Evolutionary conservation across 2,888 invertebrate species (phyloP).

Genomic region (Agrotis clavis): DNA sequence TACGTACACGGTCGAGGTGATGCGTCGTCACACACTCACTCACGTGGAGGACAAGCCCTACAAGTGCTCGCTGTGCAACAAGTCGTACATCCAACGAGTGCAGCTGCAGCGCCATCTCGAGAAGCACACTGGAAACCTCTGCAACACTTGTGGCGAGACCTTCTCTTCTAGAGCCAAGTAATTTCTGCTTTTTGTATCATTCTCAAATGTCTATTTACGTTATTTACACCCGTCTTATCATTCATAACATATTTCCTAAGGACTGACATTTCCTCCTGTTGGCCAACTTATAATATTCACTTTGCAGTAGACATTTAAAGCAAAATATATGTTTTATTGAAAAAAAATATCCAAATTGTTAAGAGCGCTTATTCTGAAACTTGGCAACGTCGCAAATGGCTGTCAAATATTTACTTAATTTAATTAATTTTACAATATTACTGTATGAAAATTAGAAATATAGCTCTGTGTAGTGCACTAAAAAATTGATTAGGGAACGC

Average conservation of each 20-base stretch:
- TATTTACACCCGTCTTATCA: background rate
- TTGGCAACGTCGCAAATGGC: too few relatives aligned
- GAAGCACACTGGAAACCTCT: conserved; percentile 93
- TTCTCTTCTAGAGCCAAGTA: conserved; percentile 76
- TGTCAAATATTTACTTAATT: too few relatives aligned
- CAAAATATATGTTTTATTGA: too few relatives aligned
- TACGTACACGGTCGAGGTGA: conserved; percentile 96
- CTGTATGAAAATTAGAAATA: too few relatives aligned
- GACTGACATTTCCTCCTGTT: too few relatives aligned
- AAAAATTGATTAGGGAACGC: too few relatives aligned
- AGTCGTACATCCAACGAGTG: conserved; percentile 96
- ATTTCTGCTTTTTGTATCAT: background rate
- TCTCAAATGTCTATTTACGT: background rate
- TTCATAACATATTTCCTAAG: background rate
- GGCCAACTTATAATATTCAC: too few relatives aligned
- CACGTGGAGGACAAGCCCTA: conserved; percentile 89
- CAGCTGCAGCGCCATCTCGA: conserved; percentile 95
- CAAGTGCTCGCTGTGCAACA: conserved; percentile 93
- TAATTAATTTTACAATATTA: too few relatives aligned
- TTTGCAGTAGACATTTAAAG: too few relatives aligned
- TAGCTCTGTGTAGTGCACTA: too few relatives aligned
- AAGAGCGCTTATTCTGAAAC: too few relatives aligned
- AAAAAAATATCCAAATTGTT: too few relatives aligned
- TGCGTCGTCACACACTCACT: conserved; percentile 94
- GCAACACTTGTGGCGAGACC: conserved; percentile 80